Evolutionary conservation across 2,888 invertebrate genomes (phyloP).

Genomic region (Lithophane leautieri): DNA sequence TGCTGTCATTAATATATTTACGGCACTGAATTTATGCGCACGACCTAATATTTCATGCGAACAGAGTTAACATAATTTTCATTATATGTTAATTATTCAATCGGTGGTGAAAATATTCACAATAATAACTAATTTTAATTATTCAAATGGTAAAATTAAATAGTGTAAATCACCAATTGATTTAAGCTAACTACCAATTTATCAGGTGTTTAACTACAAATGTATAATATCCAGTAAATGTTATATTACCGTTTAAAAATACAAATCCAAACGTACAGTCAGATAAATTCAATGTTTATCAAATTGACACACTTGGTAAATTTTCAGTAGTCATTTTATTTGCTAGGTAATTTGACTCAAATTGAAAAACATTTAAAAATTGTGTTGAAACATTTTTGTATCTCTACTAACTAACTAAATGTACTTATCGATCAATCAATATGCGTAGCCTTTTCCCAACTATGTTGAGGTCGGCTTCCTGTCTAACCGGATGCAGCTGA

Average conservation of each 20-base stretch:
- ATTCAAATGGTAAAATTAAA: constrained; percentile 15
- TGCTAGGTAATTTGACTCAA: no score
- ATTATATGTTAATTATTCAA: constrained; percentile 53
- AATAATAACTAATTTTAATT: constrained; percentile 35
- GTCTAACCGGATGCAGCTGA: no score
- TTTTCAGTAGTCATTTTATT: no score
- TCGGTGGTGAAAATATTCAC: constrained; percentile 32
- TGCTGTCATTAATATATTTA: constrained; percentile 59
- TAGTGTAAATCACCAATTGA: neutral
- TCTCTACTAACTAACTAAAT: no score
- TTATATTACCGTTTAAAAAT: neutral
- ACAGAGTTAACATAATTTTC: constrained; percentile 39
- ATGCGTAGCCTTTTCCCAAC: no score
- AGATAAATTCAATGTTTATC: no score
- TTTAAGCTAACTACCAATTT: neutral
- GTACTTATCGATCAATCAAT: neutral
- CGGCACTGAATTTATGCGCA: constrained; percentile 47
- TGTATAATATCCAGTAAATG: neutral
- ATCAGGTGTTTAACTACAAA: no score
- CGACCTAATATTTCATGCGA: constrained; percentile 43
- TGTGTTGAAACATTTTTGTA: neutral
- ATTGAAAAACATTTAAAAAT: neutral
- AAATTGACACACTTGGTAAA: no score
- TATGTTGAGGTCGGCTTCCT: no score
- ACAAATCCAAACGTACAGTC: no score